A percentile compares a stretch with the other conserved stretches of the same genome.
These are phyloP conservation scores for Clytia hemisphaerica DNA, from an alignment of 30 jellyfish, hydroid and myxozoan genomes.

Conservation along the genomic window DNA sequence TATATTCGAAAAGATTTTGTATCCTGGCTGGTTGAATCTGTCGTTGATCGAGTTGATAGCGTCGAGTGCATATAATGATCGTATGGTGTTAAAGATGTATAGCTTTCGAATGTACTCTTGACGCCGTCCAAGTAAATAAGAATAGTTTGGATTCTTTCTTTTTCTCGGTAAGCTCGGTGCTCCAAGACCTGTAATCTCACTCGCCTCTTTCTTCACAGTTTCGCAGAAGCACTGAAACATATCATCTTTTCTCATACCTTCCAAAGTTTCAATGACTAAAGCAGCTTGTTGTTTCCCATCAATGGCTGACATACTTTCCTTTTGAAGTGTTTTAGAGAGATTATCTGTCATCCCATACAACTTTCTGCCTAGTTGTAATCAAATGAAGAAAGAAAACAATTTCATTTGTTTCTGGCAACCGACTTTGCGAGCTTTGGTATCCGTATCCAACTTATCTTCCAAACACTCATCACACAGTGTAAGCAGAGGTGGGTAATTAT, in stretches of 20 bases:
- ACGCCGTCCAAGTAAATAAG: no score
- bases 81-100: no score
- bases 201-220: background rate
- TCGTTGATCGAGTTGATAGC: no score
- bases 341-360: background rate
- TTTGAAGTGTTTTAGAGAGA: background rate
- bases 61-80: no score
- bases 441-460: no score
- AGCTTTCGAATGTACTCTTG: no score
- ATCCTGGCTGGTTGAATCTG: no score
- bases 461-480: no score
- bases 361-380: background rate
- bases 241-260: background rate
- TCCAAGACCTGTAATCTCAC: background rate
- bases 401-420: conserved; percentile 4
- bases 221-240: background rate
- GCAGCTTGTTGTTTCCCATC: background rate
- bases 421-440: no score
- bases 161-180: background rate
- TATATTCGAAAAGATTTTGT: no score
- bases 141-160: background rate
- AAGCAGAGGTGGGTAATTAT: no score
- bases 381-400: background rate
- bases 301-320: background rate
- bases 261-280: background rate